Base-by-base conservation (phyloP, 2,113 vertebrate species). In the Hippocampus abdominalis region DNA sequence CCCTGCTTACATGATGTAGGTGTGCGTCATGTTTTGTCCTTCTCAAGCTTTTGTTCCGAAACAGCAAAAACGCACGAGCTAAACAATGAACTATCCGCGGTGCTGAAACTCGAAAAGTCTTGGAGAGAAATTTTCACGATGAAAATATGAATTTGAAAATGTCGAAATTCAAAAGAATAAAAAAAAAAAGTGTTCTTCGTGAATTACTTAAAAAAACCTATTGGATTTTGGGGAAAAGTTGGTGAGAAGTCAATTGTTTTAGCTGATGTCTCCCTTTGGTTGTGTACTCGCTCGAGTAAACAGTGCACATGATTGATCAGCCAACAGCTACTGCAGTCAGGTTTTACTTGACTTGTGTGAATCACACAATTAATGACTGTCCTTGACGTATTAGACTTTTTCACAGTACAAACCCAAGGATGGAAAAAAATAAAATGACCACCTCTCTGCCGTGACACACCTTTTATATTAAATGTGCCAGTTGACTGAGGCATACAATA, bases 401-500 rank as follows among this genome's bases (percentile, higher is more conserved):
- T 60, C 16, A 53, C 51, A 18, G 57, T 29, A 60, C 23, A 49
- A 20, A 49, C 5, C 18, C 21, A 9, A 57, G 54, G 13, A 16
- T 60, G 57, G 57, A 27, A 57, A 57, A 10, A 27, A n/a, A 59
- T 6, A 13, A 27, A 6, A 32, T 27, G 4, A 76, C 72, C 59
- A 63, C 16, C 29, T 51, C 8, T 44, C 59, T 48, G 77, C 67
- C 64, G 54, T 81, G 59, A 79, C 64, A 79, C 69, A 70, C 69
- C 81, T 85, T 86, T 85, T 71, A 77, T 62, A 81, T 23, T 77
- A 69, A 79, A 81, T 72, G 70, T 75, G 61, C 49, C 62, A 27
- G 15, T 86, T 81, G 44, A 78, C 64, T 80, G 21, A 78, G 73
- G 62, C 72, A 66, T 54, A 70, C 76, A n/a, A 79, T 86, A 90